Conservation (phyloP, 2,797 vertebrate genomes). For the Mastacembelus armatus region DNA sequence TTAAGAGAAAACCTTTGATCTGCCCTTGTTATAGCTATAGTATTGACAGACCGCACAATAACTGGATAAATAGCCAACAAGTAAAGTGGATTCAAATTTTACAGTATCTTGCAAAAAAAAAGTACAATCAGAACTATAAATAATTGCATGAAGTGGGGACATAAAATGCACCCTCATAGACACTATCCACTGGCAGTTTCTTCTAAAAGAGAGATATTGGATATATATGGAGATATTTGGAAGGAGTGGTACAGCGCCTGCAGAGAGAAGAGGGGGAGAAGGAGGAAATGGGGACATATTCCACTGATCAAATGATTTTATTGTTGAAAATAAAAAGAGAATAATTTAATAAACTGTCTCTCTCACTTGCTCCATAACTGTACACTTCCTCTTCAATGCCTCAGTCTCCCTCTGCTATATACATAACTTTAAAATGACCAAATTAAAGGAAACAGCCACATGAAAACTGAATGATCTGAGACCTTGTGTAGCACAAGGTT, state of each 20-base stretch:
- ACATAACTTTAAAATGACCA: constrained; percentile 53
- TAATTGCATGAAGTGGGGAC: too few relatives aligned
- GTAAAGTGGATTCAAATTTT: neutral
- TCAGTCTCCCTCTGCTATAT: constrained; percentile 27
- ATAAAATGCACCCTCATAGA: too few relatives aligned
- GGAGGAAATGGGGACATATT: constrained; percentile 37
- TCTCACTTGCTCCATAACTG: constrained; percentile 14
- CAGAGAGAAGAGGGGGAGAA: too few relatives aligned
- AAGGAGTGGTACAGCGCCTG: constrained; percentile 9
- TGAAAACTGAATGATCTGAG: constrained; percentile 50
- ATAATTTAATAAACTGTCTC: constrained; percentile 66
- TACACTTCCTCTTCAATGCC: constrained; percentile 43
- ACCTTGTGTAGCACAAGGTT: constrained; percentile 5
- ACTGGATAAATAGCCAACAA: neutral
- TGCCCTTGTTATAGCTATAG: too few relatives aligned
- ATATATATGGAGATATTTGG: constrained; percentile 32
- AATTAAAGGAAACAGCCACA: constrained; percentile 38
- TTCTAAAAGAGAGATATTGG: too few relatives aligned
- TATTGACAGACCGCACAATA: neutral
- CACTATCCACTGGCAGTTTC: constrained; percentile 2
- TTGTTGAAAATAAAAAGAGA: constrained; percentile 64
- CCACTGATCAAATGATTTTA: constrained; percentile 64
- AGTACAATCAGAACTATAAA: neutral
- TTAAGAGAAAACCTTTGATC: too few relatives aligned
- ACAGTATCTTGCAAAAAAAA: neutral